Percentiles rank a stretch among this genome's conserved stretches.
These are phyloP conservation scores for Egretta garzetta DNA, from an alignment of 2,113 vertebrate genomes.

Conservation along the genomic window DNA sequence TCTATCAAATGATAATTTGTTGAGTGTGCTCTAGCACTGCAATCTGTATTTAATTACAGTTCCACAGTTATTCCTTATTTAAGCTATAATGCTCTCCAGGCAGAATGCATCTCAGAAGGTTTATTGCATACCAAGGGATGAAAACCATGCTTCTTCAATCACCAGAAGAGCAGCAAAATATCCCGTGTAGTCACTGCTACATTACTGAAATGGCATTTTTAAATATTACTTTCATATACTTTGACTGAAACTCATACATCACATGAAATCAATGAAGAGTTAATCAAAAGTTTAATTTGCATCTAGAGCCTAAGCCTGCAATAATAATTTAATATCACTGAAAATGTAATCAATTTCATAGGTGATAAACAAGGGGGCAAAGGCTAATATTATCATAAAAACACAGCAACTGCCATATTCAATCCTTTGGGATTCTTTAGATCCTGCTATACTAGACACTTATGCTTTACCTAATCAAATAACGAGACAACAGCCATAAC, in stretches of 20 bases:
- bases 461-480: neutral
- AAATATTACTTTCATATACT: constrained; percentile 26
- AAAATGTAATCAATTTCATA: constrained; percentile 36
- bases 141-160: neutral
- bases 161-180: constrained; percentile 1
- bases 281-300: constrained; percentile 47
- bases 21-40: neutral
- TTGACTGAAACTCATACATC: constrained; percentile 4
- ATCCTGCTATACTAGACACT: neutral
- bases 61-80: constrained; percentile 20
- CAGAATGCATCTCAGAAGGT: constrained; percentile 1
- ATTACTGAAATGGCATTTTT: constrained; percentile 3
- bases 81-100: neutral
- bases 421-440: neutral
- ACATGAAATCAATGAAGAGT: neutral
- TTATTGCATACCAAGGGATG: neutral
- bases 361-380: constrained; percentile 24
- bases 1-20: constrained; percentile 8
- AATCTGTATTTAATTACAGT: constrained; percentile 45
- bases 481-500: neutral
- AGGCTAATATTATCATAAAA: constrained; percentile 11
- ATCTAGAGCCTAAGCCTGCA: neutral
- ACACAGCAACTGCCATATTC: neutral
- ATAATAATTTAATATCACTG: constrained; percentile 1
- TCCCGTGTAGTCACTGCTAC: neutral